A percentile compares a stretch with the other conserved stretches of the same genome.
phyloP scores from a whole-genome alignment of 2,888 invertebrate species.

The Argyresthia albistria region DNA sequence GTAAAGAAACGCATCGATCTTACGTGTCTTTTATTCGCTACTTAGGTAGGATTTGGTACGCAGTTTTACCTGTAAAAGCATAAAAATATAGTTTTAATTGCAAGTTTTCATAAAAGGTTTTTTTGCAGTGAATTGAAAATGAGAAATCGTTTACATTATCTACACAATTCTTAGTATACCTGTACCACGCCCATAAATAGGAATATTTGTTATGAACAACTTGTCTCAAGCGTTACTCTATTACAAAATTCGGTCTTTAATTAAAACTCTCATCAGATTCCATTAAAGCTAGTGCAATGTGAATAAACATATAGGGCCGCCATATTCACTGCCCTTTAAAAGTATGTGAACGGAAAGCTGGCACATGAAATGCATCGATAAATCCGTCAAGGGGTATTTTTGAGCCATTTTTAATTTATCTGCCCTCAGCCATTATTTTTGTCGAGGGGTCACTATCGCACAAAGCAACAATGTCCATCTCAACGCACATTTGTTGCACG shows the following conservation, averaged over 20 bases:
- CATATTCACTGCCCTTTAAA: slow-evolving; percentile 21
- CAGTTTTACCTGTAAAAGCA: neutral
- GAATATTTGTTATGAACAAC: too few relatives aligned
- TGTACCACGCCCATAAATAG: too few relatives aligned
- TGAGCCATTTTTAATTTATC: slow-evolving; percentile 70
- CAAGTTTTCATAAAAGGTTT: too few relatives aligned
- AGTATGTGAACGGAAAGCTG: slow-evolving; percentile 18
- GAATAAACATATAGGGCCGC: neutral
- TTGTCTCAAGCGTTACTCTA: too few relatives aligned
- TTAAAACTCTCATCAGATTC: too few relatives aligned
- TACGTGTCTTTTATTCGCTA: slow-evolving; percentile 17
- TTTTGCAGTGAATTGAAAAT: too few relatives aligned
- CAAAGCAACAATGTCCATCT: slow-evolving; percentile 6
- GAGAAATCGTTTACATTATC: too few relatives aligned
- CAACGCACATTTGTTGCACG: slow-evolving; percentile 37
- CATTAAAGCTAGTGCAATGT: too few relatives aligned
- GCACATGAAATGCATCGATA: slow-evolving; percentile 28
- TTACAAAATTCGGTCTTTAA: too few relatives aligned
- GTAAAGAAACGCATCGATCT: slow-evolving; percentile 52
- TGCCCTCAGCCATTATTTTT: slow-evolving; percentile 65
- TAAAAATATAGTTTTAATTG: neutral
- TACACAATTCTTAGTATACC: too few relatives aligned
- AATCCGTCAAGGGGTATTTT: slow-evolving; percentile 64
- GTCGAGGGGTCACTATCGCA: slow-evolving; percentile 55
- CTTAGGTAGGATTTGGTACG: neutral